These are phyloP conservation scores for Choreutis nemorana DNA, from an alignment of 2,888 invertebrate genomes.

Conservation along the genomic window DNA sequence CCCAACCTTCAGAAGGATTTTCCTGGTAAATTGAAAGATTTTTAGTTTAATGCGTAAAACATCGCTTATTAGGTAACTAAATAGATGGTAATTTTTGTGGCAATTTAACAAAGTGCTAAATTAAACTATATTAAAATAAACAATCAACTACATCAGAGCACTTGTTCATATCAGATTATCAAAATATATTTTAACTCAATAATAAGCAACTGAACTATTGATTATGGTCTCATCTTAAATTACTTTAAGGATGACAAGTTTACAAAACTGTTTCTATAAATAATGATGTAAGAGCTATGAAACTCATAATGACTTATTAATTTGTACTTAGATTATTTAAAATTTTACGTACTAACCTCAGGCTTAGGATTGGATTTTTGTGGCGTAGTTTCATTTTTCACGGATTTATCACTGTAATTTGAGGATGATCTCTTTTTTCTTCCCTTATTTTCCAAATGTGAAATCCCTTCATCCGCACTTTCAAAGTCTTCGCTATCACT, in stretches of 20 bases:
- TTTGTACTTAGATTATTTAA: not conserved
- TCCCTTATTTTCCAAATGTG: constrained; percentile 33
- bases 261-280: too few species aligned
- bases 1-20: constrained; percentile 47
- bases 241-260: too few species aligned
- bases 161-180: too few species aligned
- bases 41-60: not conserved
- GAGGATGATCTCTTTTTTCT: constrained; percentile 43
- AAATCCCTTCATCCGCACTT: constrained; percentile 76
- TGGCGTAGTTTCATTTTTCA: too few species aligned
- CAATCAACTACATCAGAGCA: not conserved
- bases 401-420: constrained; percentile 49
- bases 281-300: not conserved
- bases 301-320: not conserved
- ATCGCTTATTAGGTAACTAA: not conserved
- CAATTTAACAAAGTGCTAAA: constrained; percentile 1
- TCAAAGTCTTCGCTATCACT: constrained; percentile 81
- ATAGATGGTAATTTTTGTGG: too few species aligned
- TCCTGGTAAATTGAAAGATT: constrained; percentile 12
- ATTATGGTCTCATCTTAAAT: too few species aligned
- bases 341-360: not conserved
- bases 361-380: too few species aligned
- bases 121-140: constrained; percentile 2
- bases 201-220: too few species aligned
- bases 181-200: too few species aligned